Base-by-base conservation (phyloP, 2,888 invertebrate genomes). In the Gari tellinella region DNA sequence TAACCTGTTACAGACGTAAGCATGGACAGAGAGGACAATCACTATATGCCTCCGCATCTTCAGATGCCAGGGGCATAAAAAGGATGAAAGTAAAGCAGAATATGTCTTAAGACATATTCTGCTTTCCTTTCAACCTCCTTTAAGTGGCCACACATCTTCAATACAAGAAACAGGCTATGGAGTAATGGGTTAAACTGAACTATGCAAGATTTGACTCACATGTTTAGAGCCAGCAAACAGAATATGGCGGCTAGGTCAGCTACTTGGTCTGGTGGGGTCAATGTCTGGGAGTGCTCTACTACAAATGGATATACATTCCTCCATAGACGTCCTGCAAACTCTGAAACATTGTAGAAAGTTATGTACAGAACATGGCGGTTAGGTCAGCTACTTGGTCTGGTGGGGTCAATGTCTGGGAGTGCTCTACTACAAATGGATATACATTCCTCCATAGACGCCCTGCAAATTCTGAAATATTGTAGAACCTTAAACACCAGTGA, bases 181-280 rank as follows among this genome's bases (percentile, higher is more conserved):
- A n/a, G n/a, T n/a, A n/a, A n/a, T n/a, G n/a, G n/a, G n/a, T n/a
- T n/a, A n/a, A n/a, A n/a, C 15, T 12, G 15, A 40, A 40, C 40
- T 40, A 7, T 57, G 19, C 21, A 40, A n/a, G 10, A 56, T n/a
- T n/a, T n/a, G 31, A 69, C 83, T 70, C 64, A 87, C 88, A 78
- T 52, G 40, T 83, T 67, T n/a, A 83, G 38, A 14, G 85, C 66
- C 7, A 88, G 63, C 10, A 88, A 74, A 15, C 83, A 80, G 58
- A 90, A 83, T 17, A 83, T 80, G 0, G 88, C 87, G 25, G 88
- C 86, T 12, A 89, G 72, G 66, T 90, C 90, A 38, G 89, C 88
- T 7, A 89, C 57, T 17, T 82, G 72, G 14, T 79, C 72, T 8
- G 87, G 85, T 17, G 88, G 86, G 37, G 87, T 88, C 60, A 68